A percentile compares a stretch with the other conserved stretches of the same genome.
Conservation (phyloP, 2,113 vertebrate genomes). For the Sander lucioperca region DNA sequence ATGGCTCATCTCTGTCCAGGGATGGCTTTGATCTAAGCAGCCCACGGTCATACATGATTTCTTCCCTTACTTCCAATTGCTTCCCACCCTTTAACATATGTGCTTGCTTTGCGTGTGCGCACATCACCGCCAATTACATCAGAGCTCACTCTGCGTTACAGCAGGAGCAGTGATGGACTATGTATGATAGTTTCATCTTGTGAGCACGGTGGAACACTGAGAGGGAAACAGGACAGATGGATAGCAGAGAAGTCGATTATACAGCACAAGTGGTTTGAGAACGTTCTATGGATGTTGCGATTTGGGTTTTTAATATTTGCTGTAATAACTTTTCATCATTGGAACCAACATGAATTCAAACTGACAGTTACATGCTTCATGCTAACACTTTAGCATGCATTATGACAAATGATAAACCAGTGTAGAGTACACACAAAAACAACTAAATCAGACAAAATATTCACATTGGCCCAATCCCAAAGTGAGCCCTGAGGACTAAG, state of each 20-base stretch:
- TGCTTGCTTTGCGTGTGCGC: conserved; percentile 43
- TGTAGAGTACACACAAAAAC: too few species aligned
- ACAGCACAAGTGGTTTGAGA: background rate
- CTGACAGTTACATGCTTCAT: background rate
- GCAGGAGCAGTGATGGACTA: conserved; percentile 4
- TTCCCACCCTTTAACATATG: conserved; percentile 63
- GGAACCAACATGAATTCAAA: background rate
- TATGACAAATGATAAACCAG: background rate
- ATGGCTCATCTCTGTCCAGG: conserved; percentile 66
- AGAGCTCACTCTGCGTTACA: conserved; percentile 31
- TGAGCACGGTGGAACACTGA: background rate
- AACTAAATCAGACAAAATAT: background rate
- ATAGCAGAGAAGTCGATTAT: background rate
- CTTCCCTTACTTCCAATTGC: conserved; percentile 59
- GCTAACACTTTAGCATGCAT: background rate
- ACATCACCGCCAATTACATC: conserved; percentile 64
- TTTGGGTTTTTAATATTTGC: too few species aligned
- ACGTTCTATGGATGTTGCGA: background rate
- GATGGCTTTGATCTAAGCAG: conserved; percentile 71
- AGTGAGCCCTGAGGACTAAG: too few species aligned
- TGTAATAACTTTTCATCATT: background rate
- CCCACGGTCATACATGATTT: conserved; percentile 59
- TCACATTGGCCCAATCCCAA: too few species aligned
- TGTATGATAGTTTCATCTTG: conserved; percentile 37
- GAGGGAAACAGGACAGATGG: background rate